Evolutionary conservation across 2,797 vertebrate genomes (phyloP).

Genomic region (Melanotaenia parkinsoni): DNA sequence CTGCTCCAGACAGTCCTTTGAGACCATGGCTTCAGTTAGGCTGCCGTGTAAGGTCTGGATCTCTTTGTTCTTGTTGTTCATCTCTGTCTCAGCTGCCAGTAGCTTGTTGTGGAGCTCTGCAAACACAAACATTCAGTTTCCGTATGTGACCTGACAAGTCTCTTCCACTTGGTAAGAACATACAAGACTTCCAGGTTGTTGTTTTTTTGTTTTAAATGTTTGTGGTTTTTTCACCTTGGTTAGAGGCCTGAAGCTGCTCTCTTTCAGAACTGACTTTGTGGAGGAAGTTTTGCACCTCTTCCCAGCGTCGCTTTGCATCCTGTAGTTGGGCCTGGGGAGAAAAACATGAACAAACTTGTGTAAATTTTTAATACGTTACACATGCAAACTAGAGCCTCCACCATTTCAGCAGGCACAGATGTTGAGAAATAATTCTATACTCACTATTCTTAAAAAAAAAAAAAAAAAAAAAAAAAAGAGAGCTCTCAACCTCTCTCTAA

Average conservation of each 20-base stretch:
- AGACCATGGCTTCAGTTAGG: constrained; percentile 91
- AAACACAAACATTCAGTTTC: constrained; percentile 6
- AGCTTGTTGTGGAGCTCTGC: constrained; percentile 92
- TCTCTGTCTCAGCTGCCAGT: constrained; percentile 87
- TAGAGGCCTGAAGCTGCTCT: constrained; percentile 88
- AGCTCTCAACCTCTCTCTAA: not conserved
- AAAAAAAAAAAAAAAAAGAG: not conserved
- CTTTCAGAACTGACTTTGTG: constrained; percentile 91
- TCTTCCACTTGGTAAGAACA: not conserved
- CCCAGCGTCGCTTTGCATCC: constrained; percentile 93
- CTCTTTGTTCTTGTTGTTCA: constrained; percentile 88
- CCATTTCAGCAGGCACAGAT: not conserved
- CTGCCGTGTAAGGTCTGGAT: constrained; percentile 93
- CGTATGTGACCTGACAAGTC: not conserved
- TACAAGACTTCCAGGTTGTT: not conserved
- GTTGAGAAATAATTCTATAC: not conserved
- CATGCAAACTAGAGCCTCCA: not conserved
- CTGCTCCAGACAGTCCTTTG: constrained; percentile 95
- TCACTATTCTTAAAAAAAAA: not conserved
- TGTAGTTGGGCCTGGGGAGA: constrained; percentile 88
- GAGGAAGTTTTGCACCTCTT: constrained; percentile 93
- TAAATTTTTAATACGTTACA: constrained; percentile 18
- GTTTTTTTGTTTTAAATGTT: not conserved
- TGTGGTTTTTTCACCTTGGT: constrained; percentile 86
- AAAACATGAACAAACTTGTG: constrained; percentile 18